Percentiles rank a stretch among this genome's conserved stretches.
These are phyloP conservation scores for Scaptomyza parva DNA, from an alignment of 2,888 invertebrate genomes.

Conservation along the genomic window DNA sequence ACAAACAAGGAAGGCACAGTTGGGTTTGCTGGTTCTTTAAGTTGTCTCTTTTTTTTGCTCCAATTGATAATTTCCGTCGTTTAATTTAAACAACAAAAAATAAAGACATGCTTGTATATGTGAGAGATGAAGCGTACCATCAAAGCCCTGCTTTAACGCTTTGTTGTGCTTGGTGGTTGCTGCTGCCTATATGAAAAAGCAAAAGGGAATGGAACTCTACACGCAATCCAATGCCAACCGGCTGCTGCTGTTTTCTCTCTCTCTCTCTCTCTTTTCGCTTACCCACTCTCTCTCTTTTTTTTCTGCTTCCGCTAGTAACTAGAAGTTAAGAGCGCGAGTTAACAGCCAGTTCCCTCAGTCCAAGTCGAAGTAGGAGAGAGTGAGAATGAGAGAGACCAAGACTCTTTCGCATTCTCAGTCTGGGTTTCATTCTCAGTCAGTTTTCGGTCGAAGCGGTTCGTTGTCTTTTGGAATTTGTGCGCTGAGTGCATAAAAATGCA, in stretches of 20 bases:
- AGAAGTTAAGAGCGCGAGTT: constrained; percentile 62
- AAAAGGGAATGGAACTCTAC: constrained; percentile 52
- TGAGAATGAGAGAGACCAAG: constrained; percentile 9
- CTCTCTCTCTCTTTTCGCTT: neutral
- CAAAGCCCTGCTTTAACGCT: constrained; percentile 70
- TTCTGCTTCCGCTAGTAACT: constrained; percentile 56
- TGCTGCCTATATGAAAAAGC: constrained; percentile 15
- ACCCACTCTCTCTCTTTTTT: constrained; percentile 21
- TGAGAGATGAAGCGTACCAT: constrained; percentile 21
- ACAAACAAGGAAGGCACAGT: constrained; percentile 4
- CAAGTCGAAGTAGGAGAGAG: constrained; percentile 8
- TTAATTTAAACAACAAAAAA: constrained; percentile 61
- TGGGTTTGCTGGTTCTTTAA: constrained; percentile 52
- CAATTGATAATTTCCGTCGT: constrained; percentile 75
- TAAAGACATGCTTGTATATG: constrained; percentile 7
- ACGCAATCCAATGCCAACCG: constrained; percentile 31
- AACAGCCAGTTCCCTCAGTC: constrained; percentile 8
- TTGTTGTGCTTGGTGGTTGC: constrained; percentile 50
- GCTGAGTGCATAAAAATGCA: constrained; percentile 41
- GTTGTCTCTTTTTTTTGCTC: constrained; percentile 49
- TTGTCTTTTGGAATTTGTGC: constrained; percentile 52
- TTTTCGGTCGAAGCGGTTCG: constrained; percentile 41
- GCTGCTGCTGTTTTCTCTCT: constrained; percentile 28
- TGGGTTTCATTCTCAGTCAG: constrained; percentile 33
- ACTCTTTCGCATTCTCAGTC: constrained; percentile 19